Evolutionary conservation across 2,888 invertebrate genomes (phyloP).

Genomic region (Blera fallax): DNA sequence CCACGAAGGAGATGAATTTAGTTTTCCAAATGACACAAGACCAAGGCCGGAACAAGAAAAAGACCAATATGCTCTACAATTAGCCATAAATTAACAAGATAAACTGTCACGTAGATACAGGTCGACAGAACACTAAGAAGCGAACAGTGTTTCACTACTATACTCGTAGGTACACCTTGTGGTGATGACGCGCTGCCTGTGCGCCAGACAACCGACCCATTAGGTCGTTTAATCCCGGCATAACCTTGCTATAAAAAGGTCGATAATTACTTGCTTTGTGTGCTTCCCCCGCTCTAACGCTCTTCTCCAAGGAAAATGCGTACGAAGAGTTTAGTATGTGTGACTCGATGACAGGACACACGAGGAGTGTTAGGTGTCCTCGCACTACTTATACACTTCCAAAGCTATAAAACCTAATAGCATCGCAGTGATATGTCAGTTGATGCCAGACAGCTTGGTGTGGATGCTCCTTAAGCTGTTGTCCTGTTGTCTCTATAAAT

Average conservation of each 20-base stretch:
- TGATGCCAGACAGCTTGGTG: conserved; percentile 42
- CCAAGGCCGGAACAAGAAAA: too few relatives aligned
- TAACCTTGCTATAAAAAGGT: conserved; percentile 58
- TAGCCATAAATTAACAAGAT: conserved; percentile 66
- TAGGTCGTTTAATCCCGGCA: conserved; percentile 48
- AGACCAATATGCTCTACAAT: conserved; percentile 37
- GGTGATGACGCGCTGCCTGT: conserved; percentile 4
- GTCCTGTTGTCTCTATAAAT: conserved; percentile 74
- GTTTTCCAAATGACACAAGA: conserved; percentile 8
- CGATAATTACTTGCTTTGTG: conserved; percentile 54
- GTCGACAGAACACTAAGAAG: conserved; percentile 13
- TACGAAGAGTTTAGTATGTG: conserved; percentile 4
- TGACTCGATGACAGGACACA: conserved; percentile 25
- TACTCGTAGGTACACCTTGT: too few relatives aligned
- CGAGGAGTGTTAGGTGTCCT: neutral
- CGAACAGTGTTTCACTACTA: neutral
- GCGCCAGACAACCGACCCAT: conserved; percentile 23
- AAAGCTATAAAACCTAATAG: conserved; percentile 57
- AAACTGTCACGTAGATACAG: conserved; percentile 52
- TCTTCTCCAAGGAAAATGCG: conserved; percentile 11
- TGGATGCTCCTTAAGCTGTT: conserved; percentile 39
- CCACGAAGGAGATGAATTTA: conserved; percentile 14
- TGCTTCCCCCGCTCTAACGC: neutral
- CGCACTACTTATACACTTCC: neutral
- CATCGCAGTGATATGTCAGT: conserved; percentile 42